Evolutionary conservation across 2,797 vertebrate genomes (phyloP).

Genomic region (Macropodus opercularis): DNA sequence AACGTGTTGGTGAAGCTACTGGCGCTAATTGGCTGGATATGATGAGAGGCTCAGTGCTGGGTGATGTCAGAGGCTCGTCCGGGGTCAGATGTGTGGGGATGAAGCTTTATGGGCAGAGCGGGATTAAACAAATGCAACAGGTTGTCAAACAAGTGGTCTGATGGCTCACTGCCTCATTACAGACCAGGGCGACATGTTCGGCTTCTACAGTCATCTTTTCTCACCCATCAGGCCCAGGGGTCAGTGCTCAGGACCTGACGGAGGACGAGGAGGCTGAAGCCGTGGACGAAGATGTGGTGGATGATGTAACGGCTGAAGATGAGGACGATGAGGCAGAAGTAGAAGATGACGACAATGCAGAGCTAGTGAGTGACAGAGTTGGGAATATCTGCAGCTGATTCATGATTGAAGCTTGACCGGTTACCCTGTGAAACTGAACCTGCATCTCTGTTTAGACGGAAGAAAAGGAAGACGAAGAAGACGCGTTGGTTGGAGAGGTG

Average conservation of each 20-base stretch:
- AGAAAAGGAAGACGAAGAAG: constrained; percentile 94
- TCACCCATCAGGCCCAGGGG: constrained; percentile 71
- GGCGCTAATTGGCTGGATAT: no score
- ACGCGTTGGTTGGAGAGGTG: constrained; percentile 86
- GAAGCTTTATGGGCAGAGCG: no score
- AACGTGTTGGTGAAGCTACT: no score
- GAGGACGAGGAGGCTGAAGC: constrained; percentile 95
- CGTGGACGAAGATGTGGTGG: constrained; percentile 90
- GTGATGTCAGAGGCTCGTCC: no score
- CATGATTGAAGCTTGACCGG: background rate
- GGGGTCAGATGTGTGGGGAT: no score
- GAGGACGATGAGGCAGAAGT: constrained; percentile 98
- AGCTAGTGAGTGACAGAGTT: constrained; percentile 87
- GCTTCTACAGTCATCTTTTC: no score
- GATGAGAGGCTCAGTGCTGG: no score
- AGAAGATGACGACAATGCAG: constrained; percentile 96
- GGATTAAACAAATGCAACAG: no score
- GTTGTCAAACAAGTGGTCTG: no score
- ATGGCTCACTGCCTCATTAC: no score
- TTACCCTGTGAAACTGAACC: background rate
- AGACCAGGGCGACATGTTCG: no score
- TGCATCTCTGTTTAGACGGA: constrained; percentile 81
- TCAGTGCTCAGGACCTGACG: constrained; percentile 89
- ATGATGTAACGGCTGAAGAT: constrained; percentile 92
- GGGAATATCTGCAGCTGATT: no score